Percentiles rank a stretch among this genome's conserved stretches.
Conservation (phyloP, 1,140 invertebrate species). For the Daktulosphaira vitifoliae region DNA sequence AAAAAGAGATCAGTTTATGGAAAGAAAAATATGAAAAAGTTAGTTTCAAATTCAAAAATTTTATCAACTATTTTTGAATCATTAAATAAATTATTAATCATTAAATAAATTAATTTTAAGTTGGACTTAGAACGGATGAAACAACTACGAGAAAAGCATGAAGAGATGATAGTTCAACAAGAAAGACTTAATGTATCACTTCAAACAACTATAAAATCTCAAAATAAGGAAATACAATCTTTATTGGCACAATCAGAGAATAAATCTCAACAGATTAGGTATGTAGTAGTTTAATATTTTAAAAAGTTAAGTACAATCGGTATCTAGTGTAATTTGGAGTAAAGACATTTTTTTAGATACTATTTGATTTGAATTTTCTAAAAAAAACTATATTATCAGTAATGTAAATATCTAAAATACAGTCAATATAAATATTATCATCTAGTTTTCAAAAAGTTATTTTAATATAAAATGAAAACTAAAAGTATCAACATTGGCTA, state of each 20-base stretch:
- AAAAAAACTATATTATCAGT: no score
- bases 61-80: neutral
- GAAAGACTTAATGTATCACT: conserved; percentile 14
- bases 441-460: no score
- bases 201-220: conserved; percentile 19
- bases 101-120: neutral
- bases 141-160: conserved; percentile 22
- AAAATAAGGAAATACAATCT: conserved; percentile 30
- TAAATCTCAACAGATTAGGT: conserved; percentile 25
- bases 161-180: conserved; percentile 26
- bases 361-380: no score
- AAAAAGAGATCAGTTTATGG: conserved; percentile 12
- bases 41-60: neutral
- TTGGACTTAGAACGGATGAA: conserved; percentile 27
- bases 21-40: conserved; percentile 32
- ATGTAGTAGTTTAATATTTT: no score
- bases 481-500: no score
- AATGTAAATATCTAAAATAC: no score
- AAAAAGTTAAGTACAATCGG: no score
- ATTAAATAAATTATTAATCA: neutral
- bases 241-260: conserved; percentile 21
- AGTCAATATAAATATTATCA: no score
- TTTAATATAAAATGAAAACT: no score
- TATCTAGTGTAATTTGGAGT: no score
- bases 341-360: no score